Base-by-base conservation (phyloP, 2,113 vertebrate species). In the Pampusana beccarii region DNA sequence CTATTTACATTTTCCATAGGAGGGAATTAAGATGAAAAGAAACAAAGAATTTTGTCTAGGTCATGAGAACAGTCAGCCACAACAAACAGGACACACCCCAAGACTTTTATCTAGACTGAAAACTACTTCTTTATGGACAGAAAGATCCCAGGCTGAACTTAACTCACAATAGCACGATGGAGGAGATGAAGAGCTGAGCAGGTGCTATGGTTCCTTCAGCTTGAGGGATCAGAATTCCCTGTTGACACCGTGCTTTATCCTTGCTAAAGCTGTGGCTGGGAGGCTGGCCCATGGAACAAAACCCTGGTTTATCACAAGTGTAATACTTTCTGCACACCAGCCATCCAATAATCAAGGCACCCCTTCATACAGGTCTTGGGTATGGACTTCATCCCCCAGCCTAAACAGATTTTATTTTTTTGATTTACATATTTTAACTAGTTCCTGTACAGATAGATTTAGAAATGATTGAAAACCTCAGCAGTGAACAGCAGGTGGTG, bases 401-500 rank as follows among this genome's bases (percentile, higher is more conserved):
- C 11, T 13, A 18, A 74, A 51, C 9, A 28, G 11, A 61, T 46
- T 19, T 44, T 18, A 8, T 34, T 31, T 44, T 33, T 44, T 65
- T 7, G 0, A 9, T 46, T 36, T 56, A 46, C 31, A 12, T 61
- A 6, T 70, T 74, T 83, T 77, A 26, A 40, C 42, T 21, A 33
- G 33, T 26, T 38, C 10, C 26, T 51, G 18, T 44, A 57, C 14
- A 36, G 33, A 6, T 50, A 7, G 3, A 48, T 46, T 50, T 71
- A 28, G 44, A 50, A 77, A 33, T 6, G 3, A 16, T 13, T 1
- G 15, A 20, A 58, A 64, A 42, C 56, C 64, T 51, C 33, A 91
- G 23, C 16, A 73, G 7, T 34, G 17, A 95, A 53, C 98, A 97
- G 93, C 92, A 98, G 98, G 93, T 97, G 98, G 97, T 96, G 97